Conservation (phyloP, 2,888 invertebrate species). For the Polymixis lichenea region DNA sequence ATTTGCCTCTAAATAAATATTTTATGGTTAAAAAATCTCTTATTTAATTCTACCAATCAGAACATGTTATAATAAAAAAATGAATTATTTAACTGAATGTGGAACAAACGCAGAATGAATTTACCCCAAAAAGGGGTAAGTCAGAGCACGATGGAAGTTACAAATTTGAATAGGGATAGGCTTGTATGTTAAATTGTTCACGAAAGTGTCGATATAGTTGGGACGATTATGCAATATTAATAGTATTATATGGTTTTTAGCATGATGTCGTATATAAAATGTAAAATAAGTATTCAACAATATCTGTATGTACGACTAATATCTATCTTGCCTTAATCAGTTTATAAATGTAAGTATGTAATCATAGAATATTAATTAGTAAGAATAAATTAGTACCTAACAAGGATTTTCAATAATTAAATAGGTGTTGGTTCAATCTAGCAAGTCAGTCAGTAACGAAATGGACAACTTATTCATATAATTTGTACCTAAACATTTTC, state of each 20-base stretch:
- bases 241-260: conserved; percentile 67
- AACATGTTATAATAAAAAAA: background rate
- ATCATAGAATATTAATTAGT: conserved; percentile 5
- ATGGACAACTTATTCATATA: background rate
- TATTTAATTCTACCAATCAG: background rate
- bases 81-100: conserved; percentile 61
- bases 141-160: conserved; percentile 90
- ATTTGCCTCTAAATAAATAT: background rate
- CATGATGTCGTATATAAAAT: conserved; percentile 31
- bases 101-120: conserved; percentile 74
- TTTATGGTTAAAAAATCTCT: background rate
- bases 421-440: background rate
- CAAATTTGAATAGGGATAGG: conserved; percentile 88
- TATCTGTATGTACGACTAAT: background rate
- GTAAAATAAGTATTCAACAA: conserved; percentile 46
- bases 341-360: conserved; percentile 10
- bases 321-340: conserved; percentile 20
- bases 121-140: conserved; percentile 75
- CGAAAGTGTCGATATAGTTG: conserved; percentile 79
- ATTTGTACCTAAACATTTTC: background rate
- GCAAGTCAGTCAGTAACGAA: conserved; percentile 7
- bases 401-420: conserved; percentile 25
- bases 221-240: conserved; percentile 88
- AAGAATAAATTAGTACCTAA: background rate
- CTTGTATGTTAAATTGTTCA: conserved; percentile 75